These are phyloP conservation scores for Megaceryle maxima DNA, from an alignment of 2,113 vertebrate species.

Conservation along the genomic window DNA sequence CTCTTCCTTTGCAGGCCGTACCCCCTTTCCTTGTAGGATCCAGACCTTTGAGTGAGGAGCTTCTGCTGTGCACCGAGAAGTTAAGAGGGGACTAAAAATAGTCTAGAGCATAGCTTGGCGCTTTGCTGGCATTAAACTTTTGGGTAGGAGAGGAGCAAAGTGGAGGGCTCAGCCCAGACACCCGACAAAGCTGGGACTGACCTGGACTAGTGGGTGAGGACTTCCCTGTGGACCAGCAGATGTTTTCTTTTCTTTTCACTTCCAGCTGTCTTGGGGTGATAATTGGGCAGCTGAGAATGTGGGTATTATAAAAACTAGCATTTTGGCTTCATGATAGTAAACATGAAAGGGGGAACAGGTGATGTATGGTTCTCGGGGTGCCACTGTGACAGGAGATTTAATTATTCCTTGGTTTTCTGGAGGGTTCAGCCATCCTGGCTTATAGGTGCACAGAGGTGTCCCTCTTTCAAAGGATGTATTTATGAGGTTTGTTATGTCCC, in stretches of 20 bases:
- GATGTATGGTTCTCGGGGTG: rapidly evolving
- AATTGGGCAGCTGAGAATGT: neutral
- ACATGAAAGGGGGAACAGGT: rapidly evolving
- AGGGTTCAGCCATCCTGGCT: neutral
- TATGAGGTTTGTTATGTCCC: rapidly evolving
- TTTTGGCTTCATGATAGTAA: neutral
- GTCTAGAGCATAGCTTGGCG: neutral
- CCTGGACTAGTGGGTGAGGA: rapidly evolving
- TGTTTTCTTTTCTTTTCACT: neutral
- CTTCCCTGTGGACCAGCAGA: neutral
- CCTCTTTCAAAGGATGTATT: neutral
- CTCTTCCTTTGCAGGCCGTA: neutral
- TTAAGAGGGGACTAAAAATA: neutral
- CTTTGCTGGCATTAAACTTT: neutral
- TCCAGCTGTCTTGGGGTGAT: too few relatives aligned
- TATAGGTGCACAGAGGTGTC: too few relatives aligned
- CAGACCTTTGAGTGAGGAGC: neutral
- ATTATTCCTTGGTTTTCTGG: neutral
- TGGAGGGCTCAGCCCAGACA: neutral
- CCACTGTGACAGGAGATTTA: neutral
- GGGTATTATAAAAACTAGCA: rapidly evolving
- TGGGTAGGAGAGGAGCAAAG: neutral
- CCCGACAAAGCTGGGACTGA: neutral
- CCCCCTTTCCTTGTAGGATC: rapidly evolving
- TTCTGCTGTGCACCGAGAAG: neutral